phyloP scores from a whole-genome alignment of 1,140 invertebrate species.

The Trichonephila clavipes region DNA sequence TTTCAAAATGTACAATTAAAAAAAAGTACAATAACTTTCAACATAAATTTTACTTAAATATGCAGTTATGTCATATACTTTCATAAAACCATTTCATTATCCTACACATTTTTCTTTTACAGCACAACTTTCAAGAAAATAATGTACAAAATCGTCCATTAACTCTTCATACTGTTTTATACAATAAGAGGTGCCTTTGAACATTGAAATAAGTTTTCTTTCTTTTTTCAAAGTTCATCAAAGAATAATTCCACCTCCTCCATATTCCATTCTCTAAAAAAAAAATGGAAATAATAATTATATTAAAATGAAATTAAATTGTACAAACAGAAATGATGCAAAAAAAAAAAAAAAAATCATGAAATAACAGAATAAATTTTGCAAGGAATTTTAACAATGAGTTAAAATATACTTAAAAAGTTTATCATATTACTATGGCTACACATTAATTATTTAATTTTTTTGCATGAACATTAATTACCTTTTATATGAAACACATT shows the following conservation, averaged over 20 bases:
- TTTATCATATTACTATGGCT: too few relatives aligned
- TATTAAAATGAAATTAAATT: too few relatives aligned
- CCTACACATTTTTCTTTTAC: not conserved
- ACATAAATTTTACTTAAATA: not conserved
- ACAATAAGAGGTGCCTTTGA: not conserved
- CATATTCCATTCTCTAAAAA: slow-evolving; percentile 89
- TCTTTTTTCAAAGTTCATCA: slow-evolving; percentile 66
- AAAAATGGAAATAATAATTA: not conserved
- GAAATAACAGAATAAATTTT: not conserved
- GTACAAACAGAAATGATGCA: not conserved
- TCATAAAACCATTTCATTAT: not conserved
- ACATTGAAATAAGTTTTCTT: not conserved
- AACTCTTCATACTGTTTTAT: not conserved
- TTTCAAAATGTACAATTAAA: too few relatives aligned
- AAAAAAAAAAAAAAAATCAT: not conserved
- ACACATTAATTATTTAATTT: too few relatives aligned
- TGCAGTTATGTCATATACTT: not conserved
- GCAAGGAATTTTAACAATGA: not conserved
- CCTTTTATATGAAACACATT: too few relatives aligned
- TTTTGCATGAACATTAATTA: too few relatives aligned
- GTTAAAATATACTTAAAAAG: too few relatives aligned
- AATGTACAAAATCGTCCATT: not conserved
- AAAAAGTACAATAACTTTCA: not conserved
- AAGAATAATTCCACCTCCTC: slow-evolving; percentile 90
- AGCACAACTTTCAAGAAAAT: not conserved